Evolutionary conservation across 2,888 invertebrate genomes (phyloP).

Genomic region (Aplocera efformata): DNA sequence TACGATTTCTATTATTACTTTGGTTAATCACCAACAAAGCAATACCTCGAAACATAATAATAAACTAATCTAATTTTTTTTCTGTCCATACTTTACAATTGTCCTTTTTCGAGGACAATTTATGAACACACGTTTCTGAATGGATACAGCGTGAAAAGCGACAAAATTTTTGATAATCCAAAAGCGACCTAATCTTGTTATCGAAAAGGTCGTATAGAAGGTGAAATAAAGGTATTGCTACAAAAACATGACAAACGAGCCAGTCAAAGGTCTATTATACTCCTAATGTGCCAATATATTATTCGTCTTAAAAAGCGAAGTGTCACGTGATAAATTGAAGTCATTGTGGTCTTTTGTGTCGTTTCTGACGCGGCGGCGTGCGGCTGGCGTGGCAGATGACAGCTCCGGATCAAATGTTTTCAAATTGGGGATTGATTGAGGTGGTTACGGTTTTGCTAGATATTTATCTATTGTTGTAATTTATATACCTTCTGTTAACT

Average conservation of each 20-base stretch:
- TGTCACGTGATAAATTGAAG: constrained; percentile 63
- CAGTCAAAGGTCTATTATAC: constrained; percentile 67
- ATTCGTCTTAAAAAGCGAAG: constrained; percentile 64
- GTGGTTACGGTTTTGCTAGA: constrained; percentile 23
- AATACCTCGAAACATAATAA: constrained; percentile 38
- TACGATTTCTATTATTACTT: constrained; percentile 11
- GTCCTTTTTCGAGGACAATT: constrained; percentile 51
- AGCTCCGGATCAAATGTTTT: constrained; percentile 41
- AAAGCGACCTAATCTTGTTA: constrained; percentile 23
- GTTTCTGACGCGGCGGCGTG: constrained; percentile 21
- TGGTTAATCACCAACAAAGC: constrained; percentile 30
- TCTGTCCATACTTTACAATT: constrained; percentile 40
- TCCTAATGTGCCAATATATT: constrained; percentile 75
- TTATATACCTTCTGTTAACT: background rate
- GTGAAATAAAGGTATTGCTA: constrained; percentile 26
- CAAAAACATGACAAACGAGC: constrained; percentile 69
- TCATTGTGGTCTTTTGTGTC: constrained; percentile 49
- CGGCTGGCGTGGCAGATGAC: constrained; percentile 48
- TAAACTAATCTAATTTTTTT: constrained; percentile 43
- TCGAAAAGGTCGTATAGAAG: background rate
- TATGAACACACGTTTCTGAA: constrained; percentile 47
- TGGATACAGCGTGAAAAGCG: constrained; percentile 33
- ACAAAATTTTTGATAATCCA: background rate
- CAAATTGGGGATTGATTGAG: constrained; percentile 34
- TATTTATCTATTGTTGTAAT: background rate